These are phyloP conservation scores for Prunella strophiata DNA, from an alignment of 2,797 vertebrate genomes.

Conservation along the genomic window DNA sequence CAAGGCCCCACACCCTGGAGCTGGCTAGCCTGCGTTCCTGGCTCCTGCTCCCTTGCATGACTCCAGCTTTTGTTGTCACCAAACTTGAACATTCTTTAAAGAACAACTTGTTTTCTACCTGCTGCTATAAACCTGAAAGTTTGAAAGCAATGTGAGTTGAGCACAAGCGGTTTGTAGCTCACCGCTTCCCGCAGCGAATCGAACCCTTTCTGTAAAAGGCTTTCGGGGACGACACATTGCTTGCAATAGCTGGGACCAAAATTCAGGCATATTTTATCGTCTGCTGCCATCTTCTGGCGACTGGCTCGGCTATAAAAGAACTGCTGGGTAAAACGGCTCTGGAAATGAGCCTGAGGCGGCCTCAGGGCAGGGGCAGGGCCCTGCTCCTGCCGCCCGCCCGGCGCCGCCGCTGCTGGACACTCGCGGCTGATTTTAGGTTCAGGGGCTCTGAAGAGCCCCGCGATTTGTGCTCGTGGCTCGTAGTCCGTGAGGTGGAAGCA, in stretches of 20 bases:
- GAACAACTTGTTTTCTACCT: background rate
- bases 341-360: background rate
- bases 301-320: background rate
- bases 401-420: accelerated
- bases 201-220: background rate
- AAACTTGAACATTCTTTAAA: background rate
- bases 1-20: accelerated
- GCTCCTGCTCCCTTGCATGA: accelerated
- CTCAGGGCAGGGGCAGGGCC: accelerated
- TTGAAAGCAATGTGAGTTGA: background rate
- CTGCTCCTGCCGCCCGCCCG: background rate
- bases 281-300: constrained; percentile 43
- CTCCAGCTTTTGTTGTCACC: background rate
- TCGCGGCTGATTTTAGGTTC: accelerated
- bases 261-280: background rate
- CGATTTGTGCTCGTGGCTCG: accelerated
- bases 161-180: background rate
- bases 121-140: background rate
- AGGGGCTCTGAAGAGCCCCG: background rate
- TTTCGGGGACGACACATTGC: accelerated
- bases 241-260: accelerated
- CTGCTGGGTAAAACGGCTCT: accelerated
- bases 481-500: background rate
- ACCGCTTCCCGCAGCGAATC: background rate
- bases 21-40: background rate